Percentiles rank a stretch among this genome's conserved stretches.
phyloP scores from a whole-genome alignment of 2,113 vertebrate genomes.

The Chroicocephalus ridibundus region DNA sequence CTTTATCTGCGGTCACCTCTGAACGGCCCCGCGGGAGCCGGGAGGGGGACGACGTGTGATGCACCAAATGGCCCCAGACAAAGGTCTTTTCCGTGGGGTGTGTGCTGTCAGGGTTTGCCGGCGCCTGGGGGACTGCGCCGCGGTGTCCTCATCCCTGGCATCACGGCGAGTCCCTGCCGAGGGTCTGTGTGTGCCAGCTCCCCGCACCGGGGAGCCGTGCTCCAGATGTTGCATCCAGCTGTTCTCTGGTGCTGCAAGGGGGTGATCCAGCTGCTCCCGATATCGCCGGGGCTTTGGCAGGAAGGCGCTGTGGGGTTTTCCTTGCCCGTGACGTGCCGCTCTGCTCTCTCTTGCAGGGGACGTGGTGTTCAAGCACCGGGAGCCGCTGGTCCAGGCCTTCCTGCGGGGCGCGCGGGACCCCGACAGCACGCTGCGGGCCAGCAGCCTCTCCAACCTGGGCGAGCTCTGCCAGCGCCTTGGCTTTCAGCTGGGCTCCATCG shows the following conservation, averaged over 20 bases:
- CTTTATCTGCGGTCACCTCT: not conserved
- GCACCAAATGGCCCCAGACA: not conserved
- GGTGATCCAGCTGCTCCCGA: not conserved
- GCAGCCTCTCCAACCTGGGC: constrained; percentile 93
- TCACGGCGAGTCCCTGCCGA: accelerated
- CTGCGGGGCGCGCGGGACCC: constrained; percentile 81
- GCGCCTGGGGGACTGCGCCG: accelerated
- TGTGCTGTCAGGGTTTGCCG: not conserved
- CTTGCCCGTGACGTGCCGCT: not conserved
- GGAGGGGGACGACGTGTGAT: not conserved
- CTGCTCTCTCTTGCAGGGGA: constrained; percentile 77
- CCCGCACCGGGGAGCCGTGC: accelerated
- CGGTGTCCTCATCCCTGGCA: accelerated
- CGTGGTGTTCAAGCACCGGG: constrained; percentile 82
- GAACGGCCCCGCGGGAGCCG: not conserved
- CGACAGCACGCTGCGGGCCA: constrained; percentile 81
- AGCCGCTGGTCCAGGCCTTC: constrained; percentile 82
- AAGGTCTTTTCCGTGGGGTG: not conserved
- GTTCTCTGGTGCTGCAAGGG: not conserved
- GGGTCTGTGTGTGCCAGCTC: not conserved
- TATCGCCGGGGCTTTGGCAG: not conserved
- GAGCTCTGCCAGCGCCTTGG: constrained; percentile 88
- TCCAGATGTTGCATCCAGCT: not conserved
- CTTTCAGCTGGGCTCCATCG: constrained; percentile 83
- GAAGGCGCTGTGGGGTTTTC: not conserved